Base-by-base conservation (phyloP, 2,113 vertebrate species). In the Morone chrysops region DNA sequence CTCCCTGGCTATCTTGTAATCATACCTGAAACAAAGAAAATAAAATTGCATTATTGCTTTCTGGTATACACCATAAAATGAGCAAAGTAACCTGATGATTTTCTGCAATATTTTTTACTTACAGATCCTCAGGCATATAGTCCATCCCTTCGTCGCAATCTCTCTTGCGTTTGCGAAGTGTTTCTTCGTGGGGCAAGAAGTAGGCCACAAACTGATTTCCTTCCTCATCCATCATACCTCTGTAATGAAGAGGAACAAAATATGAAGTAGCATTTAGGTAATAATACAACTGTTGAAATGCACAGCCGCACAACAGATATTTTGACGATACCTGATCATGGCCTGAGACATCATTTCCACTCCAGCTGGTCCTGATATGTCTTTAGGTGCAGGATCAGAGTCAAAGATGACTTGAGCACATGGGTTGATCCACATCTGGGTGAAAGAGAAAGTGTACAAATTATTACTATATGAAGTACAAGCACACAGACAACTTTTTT, bases 201-300 rank as follows among this genome's bases (percentile, higher is more conserved):
- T 98, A 99, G 25, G 97, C 97, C 91, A 99, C 97, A 88, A 99
- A 99, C 93, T 99, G 97, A 91, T 98, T 99, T 70, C 97, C 97
- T 87, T 99, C 97, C 83, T 98, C 97, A 8, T 99, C 97, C 97
- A 99, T 99, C 97, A 99, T 99, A 79, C 97, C 97, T 85, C 97
- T 99, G 92, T 36, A 66, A 20, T 48, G 16, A 66, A 73, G 14
- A 68, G 50, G 81, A 4, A 73, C 4, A 8, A 22, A 25, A 43
- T 2, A 2, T 16, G 4, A 56, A 48, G 40, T 7, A 25, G 65
- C 14, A 40, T 54, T 69, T 13, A 48, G 38, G 4, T n/a, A 56
- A 60, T 50, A 25, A 10, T 6, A 2, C 8, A 14, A 12, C 3
- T 10, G 0, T 16, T 38, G 2, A 11, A 66, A 61, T 20, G 45